Evolutionary conservation across 53 echinoderm and acorn worm species (phyloP), one percentile per base, ranked within the genome.

Genomic region (Astropecten irregularis): DNA sequence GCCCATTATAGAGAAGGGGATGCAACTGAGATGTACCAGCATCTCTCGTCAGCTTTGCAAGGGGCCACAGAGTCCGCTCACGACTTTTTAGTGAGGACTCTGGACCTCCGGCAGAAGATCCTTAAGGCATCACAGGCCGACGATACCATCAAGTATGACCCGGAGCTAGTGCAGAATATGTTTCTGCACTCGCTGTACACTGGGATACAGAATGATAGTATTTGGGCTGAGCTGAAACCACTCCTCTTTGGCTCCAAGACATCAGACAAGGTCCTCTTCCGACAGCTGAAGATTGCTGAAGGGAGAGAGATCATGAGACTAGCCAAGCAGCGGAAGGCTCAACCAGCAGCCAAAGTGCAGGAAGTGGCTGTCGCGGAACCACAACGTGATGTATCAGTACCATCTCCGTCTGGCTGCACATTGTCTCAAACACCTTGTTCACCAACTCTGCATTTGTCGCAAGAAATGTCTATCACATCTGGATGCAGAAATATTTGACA

Each of bases 51-150:
- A 0, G 91, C 77, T 1, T 35, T 28, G 11, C 91, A 87, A 42
- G 39, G 32, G 16, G 42, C 10, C 9, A 49, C 49, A 4, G 83
- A 87, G 46, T 48, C 29, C 0, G 37, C 82, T 0, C 71, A 84
- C 18, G 84, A 91, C 53, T 87, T 83, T 70, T 29, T 84, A 1
- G 59, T 87, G 21, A 11, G 91, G 49, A 58, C 55, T 1, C 68
- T 82, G 31, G 47, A 86, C 20, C 33, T 90, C 3, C 68, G 77
- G 25, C 91, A 87, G 52, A 91, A 87, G 14, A 71, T 84, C 3
- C 23, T 84, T 0, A 76, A 88, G 52, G 84, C 66, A 11, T 87
- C 91, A 0, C 54, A 87, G 64, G 66, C 49, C 49, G 30, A 91
- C 38, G 16, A 62, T 0, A 54, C 68, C 6, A 19, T 91, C 1